Base-by-base conservation (phyloP, 2,113 vertebrate genomes). In the Gambusia holbrooki region DNA sequence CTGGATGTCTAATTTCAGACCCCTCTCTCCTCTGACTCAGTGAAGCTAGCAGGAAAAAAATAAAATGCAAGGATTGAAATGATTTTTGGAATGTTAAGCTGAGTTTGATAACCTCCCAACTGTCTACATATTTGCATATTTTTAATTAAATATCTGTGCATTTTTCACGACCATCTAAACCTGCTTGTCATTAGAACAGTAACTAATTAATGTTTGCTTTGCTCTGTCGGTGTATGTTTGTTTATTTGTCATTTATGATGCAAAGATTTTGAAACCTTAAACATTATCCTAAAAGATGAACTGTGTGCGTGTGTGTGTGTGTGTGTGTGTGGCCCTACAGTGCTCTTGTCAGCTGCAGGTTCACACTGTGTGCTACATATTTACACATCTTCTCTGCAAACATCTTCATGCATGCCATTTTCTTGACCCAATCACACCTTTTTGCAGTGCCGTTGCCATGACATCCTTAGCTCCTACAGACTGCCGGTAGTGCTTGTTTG, bases 61-160 rank as follows among this genome's bases (percentile, higher is more conserved):
- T 27, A 85, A 88, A 75, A 62, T 64, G 45, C 81, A 70, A 70
- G 61, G 92, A 93, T 88, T 93, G 88, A 92, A 93, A 79, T 89
- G 29, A 84, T 90, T 72, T 92, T 87, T 69, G 70, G 82, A 68
- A 30, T 74, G 83, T 90, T 91, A 92, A 91, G 74, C 77, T 90
- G 80, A 91, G 89, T 90, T 93, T 85, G 71, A 92, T 92, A 60
- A 85, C 84, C 84, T 90, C 83, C 80, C 88, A 90, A 90, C 88
- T 85, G 80, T 75, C 71, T 74, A 42, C 2, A 32, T 62, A 94
- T 95, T 94, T 90, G 90, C 94, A 95, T 94, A 94, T 93, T 95
- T 94, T 91, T 94, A 93, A 95, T 95, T 93, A 93, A 93, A 94
- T 90, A 79, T 87, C 84, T 87, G 84, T 82, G 67, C 64, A 48